phyloP scores from a whole-genome alignment of 2,888 invertebrate genomes.

The Hydriomena furcata region DNA sequence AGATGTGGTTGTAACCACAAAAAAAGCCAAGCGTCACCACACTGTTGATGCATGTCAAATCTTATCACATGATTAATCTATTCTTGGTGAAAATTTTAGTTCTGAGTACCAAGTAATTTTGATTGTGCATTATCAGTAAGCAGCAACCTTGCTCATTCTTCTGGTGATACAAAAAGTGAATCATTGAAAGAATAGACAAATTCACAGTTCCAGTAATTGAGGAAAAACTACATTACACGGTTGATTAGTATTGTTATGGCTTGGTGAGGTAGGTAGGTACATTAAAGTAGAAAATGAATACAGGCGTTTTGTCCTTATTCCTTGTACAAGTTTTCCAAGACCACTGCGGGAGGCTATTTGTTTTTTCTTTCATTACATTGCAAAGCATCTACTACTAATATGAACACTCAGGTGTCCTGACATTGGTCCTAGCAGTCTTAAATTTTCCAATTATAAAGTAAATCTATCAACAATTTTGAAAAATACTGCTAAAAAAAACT shows the following conservation, averaged over 20 bases:
- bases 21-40: too few species aligned
- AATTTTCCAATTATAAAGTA: not conserved
- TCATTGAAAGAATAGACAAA: too few species aligned
- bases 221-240: conserved; percentile 6
- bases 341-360: too few species aligned
- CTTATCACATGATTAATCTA: not conserved
- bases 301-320: too few species aligned
- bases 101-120: conserved; percentile 2
- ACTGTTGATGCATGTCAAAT: too few species aligned
- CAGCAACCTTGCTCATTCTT: not conserved
- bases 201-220: conserved; percentile 1
- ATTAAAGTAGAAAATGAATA: too few species aligned
- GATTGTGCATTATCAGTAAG: not conserved
- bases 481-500: not conserved
- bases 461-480: not conserved
- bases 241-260: conserved; percentile 18
- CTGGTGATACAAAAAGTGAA: not conserved
- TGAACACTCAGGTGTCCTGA: conserved; percentile 13
- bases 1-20: too few species aligned
- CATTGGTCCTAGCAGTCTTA: conserved; percentile 31
- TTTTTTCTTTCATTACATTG: conserved; percentile 6
- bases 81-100: not conserved
- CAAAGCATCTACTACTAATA: conserved; percentile 10
- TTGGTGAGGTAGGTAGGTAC: conserved; percentile 9
- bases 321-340: too few species aligned